Percentiles rank a stretch among this genome's conserved stretches.
Evolutionary conservation across 2,888 invertebrate species (phyloP).

Genomic region (Philhelius pedissequus): DNA sequence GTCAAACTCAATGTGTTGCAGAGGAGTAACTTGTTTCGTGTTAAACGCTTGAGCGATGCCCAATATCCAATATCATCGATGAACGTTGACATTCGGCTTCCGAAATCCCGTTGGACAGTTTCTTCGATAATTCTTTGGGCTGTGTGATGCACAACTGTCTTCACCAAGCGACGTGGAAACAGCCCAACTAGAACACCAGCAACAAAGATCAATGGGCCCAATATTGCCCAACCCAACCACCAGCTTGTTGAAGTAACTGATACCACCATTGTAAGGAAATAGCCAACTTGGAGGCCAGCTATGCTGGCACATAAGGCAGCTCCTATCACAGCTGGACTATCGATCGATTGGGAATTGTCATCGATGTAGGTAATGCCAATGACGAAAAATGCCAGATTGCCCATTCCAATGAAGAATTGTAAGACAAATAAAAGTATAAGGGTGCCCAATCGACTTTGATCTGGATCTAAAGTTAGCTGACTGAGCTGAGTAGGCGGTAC

Average conservation of each 20-base stretch:
- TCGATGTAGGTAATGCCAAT: constrained; percentile 83
- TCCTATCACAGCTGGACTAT: constrained; percentile 80
- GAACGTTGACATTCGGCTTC: constrained; percentile 75
- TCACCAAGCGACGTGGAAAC: constrained; percentile 81
- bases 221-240: constrained; percentile 81
- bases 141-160: constrained; percentile 80
- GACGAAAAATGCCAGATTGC: constrained; percentile 80
- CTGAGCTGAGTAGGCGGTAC: constrained; percentile 59
- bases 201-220: constrained; percentile 79
- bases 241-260: constrained; percentile 74
- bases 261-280: constrained; percentile 75
- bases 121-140: constrained; percentile 81
- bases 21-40: constrained; percentile 81
- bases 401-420: constrained; percentile 80
- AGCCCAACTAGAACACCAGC: constrained; percentile 80
- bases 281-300: constrained; percentile 77
- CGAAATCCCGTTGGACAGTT: constrained; percentile 71
- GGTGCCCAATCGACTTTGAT: constrained; percentile 76
- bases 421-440: constrained; percentile 79
- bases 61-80: constrained; percentile 79
- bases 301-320: constrained; percentile 75
- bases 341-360: constrained; percentile 81
- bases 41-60: constrained; percentile 79
- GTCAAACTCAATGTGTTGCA: constrained; percentile 80
- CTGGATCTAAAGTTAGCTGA: constrained; percentile 70